Evolutionary conservation across 2,113 vertebrate species (phyloP), one percentile per base, ranked within the genome.

Genomic region (Varanus komodoensis): DNA sequence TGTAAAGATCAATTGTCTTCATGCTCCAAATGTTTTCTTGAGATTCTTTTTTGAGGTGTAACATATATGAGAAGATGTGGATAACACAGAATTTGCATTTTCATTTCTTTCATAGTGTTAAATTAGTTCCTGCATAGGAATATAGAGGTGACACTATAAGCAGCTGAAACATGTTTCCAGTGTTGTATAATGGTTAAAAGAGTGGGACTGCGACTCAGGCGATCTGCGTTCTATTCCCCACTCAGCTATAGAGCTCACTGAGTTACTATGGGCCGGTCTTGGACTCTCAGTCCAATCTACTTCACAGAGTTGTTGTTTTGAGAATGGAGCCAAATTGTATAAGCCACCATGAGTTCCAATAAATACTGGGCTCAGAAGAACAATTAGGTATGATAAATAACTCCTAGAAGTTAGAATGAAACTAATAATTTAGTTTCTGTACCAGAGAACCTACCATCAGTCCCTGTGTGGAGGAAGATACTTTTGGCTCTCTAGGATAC

Each of bases 1-100:
- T 80, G 25, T n/a, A 12, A 27, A 48, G 61, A 25, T 29, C 4
- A 88, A 34, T 8, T 9, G 83, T 69, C 1, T 52, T 81, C 3
- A 61, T 81, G 27, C 12, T 44, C 82, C 54, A 2, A 0, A 0
- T 61, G 29, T 84, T 87, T 32, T 84, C 17, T 68, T 32, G 29
- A 90, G 4, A 17, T 88, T 29, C 15, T 25, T 84, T 61, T 29
- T 3, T 57, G 25, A 54, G 6, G n/a, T n/a, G 6, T 12, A 0
- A 1, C 29, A 89, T 84, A 19, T 74, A 5, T 81, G 75, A 74
- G 69, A 67, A 84, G 73, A 38, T 0, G 0, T 86, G 69, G 50
- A 57, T 91, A 54, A 73, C 90, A 68, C 38, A 92, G 44, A 86
- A 44, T 85, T 67, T 73, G 14, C 6, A 81, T 92, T 87, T 38